Base-by-base conservation (phyloP, 2,888 invertebrate genomes). In the Drosophila quasianomalipes region DNA sequence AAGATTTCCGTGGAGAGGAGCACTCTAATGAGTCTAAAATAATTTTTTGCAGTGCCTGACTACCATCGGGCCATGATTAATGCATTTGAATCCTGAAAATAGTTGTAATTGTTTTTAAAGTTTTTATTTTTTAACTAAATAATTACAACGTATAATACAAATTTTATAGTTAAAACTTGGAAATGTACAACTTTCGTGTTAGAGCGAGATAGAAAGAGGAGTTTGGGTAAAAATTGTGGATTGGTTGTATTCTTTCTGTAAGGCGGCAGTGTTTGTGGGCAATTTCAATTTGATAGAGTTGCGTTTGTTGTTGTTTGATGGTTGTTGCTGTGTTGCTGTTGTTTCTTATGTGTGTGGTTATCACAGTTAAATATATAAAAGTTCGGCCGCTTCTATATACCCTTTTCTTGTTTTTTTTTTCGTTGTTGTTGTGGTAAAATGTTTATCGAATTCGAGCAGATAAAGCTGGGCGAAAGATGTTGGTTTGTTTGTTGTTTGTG, bases 1-100 rank as follows among this genome's bases (percentile, higher is more conserved):
- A 96, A 96, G 95, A 96, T 96, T 96, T 96, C 95, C 95, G 95
- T 95, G 95, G 95, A 95, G 95, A 95, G 95, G 95, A 94, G 94
- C 95, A 95, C 94, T 94, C 94, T 95, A 95, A 96, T 95, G 96
- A 95, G 95, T 95, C 95, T 95, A 92, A 93, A 83, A 74, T 85
- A 86, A 90, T 88, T 87, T 85, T 87, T 87, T 67, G 57, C 81
- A 72, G 90, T 71, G 88, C 88, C 83, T 74, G 85, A 39, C 79
- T 79, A 70, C 80, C 64, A 77, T 69, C 65, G 82, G 85, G 85
- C 82, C 82, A 75, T 76, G 14, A 55, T 33, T 1, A 69, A 80
- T 80, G 26, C 7, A 74, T 74, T 30, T 4, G 9, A 22, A 49
- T 5, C 0, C 0, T 5, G 7, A 12, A 31, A 37, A 9, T 1